A percentile compares a stretch with the other conserved stretches of the same genome.
These are phyloP conservation scores for Laticauda colubrina DNA, from an alignment of 2,113 vertebrate genomes.

Conservation along the genomic window DNA sequence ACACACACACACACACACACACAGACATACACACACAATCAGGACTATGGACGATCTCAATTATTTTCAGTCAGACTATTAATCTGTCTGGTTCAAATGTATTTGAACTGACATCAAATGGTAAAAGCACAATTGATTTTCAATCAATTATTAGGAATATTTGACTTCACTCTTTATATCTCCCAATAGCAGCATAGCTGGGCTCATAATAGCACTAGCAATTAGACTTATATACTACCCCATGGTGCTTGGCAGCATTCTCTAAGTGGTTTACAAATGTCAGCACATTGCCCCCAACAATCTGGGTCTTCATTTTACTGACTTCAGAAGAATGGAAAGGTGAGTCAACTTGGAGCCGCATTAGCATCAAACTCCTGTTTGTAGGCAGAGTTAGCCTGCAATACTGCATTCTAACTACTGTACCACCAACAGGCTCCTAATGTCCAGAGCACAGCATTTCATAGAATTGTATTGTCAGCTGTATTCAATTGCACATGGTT, in stretches of 20 bases:
- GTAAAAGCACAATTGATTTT: not conserved
- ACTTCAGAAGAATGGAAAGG: not conserved
- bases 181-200: not conserved
- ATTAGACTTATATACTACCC: not conserved
- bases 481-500: not conserved
- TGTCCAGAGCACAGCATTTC: not conserved
- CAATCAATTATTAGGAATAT: not conserved
- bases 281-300: not conserved
- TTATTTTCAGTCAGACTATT: not conserved
- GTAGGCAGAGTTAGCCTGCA: not conserved
- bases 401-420: not conserved
- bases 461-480: not conserved
- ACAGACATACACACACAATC: too few relatives aligned
- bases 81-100: not conserved
- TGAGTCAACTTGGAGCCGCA: not conserved
- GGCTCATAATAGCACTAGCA: too few relatives aligned
- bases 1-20: too few relatives aligned
- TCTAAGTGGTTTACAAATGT: not conserved
- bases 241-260: not conserved
- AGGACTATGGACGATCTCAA: not conserved
- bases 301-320: not conserved
- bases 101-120: not conserved
- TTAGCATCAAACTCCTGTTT: not conserved
- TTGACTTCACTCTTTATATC: not conserved
- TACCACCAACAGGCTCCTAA: not conserved